Evolutionary conservation across 2,888 invertebrate genomes (phyloP).

Genomic region (Gymnoscelis rufifasciata): DNA sequence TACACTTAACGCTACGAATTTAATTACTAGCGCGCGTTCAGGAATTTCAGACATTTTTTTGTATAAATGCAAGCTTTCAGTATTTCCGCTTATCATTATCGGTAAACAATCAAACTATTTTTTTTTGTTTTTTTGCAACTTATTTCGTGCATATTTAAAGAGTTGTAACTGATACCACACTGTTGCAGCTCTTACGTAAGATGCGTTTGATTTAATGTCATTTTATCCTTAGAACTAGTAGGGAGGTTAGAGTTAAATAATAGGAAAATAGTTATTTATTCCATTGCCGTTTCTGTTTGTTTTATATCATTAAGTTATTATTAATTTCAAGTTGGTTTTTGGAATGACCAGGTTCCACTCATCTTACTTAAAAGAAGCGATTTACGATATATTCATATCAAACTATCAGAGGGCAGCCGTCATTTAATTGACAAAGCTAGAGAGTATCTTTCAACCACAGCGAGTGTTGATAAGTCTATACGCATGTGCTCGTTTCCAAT

Average conservation of each 20-base stretch:
- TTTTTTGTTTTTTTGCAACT: too few species aligned
- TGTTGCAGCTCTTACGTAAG: background rate
- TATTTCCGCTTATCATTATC: background rate
- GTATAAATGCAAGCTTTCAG: background rate
- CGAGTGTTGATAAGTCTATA: slow-evolving; percentile 43
- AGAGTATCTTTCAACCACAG: slow-evolving; percentile 26
- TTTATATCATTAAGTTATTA: too few species aligned
- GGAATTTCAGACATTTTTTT: slow-evolving; percentile 8
- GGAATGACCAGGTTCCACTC: too few species aligned
- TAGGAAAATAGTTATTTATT: background rate
- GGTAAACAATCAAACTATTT: too few species aligned
- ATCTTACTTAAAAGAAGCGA: too few species aligned
- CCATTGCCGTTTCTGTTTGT: background rate
- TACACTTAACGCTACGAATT: slow-evolving; percentile 29
- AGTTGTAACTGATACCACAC: too few species aligned
- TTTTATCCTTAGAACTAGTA: slow-evolving; percentile 14
- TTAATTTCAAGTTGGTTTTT: too few species aligned
- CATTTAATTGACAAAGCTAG: slow-evolving; percentile 51
- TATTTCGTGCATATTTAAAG: too few species aligned
- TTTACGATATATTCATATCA: too few species aligned
- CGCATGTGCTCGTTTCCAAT: slow-evolving; percentile 19
- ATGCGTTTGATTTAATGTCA: background rate
- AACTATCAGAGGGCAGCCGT: slow-evolving; percentile 46
- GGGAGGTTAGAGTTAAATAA: background rate
- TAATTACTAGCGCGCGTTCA: slow-evolving; percentile 31